phyloP scores from a whole-genome alignment of 2,888 invertebrate genomes.

The Agrotis exclamationis region DNA sequence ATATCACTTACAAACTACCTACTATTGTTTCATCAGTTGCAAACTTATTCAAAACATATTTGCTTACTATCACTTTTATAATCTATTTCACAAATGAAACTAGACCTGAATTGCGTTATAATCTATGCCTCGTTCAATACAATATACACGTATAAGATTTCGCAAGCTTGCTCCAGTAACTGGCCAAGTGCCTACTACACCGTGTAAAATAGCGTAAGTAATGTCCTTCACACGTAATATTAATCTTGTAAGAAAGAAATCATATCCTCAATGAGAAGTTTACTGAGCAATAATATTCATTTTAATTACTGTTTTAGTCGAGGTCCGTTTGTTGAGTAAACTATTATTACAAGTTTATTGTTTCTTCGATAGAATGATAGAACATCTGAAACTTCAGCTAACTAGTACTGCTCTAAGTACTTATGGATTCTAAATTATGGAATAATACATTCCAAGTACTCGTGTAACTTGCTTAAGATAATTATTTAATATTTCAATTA shows the following conservation, averaged over 20 bases:
- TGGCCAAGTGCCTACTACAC: conserved; percentile 34
- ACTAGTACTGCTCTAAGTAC: not conserved
- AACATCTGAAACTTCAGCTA: conserved; percentile 12
- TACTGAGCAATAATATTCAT: conserved; percentile 37
- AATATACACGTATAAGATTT: conserved; percentile 60
- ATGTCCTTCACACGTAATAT: conserved; percentile 47
- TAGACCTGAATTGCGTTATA: conserved; percentile 62
- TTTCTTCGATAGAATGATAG: conserved; percentile 5
- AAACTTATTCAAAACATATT: conserved; percentile 29
- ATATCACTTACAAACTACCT: conserved; percentile 11
- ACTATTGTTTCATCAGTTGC: conserved; percentile 39
- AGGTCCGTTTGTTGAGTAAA: conserved; percentile 51
- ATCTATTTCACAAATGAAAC: conserved; percentile 60
- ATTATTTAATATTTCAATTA: not conserved
- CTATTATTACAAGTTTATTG: conserved; percentile 37
- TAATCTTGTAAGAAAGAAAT: conserved; percentile 52
- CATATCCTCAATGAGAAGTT: conserved; percentile 51
- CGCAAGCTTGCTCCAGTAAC: conserved; percentile 59
- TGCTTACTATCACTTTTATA: conserved; percentile 47
- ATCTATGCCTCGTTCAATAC: conserved; percentile 60
- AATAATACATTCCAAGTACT: not conserved
- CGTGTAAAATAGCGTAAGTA: conserved; percentile 22
- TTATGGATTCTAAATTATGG: not conserved
- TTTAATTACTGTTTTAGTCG: conserved; percentile 55
- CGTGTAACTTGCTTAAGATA: not conserved